Evolutionary conservation across 2,888 invertebrate genomes (phyloP).

Genomic region (Frankliniella intonsa): DNA sequence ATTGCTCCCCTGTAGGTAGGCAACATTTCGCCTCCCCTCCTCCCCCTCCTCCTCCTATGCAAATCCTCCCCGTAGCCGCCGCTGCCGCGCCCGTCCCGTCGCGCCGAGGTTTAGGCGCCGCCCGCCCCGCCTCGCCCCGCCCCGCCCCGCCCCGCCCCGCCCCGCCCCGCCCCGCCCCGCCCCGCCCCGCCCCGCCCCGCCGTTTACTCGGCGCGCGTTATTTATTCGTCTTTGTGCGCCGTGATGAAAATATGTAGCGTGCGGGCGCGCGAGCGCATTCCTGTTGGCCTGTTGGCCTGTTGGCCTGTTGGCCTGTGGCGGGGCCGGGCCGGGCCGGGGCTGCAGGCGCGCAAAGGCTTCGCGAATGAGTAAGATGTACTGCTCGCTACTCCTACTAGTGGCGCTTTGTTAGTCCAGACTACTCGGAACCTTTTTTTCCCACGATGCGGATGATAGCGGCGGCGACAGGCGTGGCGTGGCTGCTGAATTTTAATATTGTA

Average conservation of each 20-base stretch:
- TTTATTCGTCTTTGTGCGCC: slow-evolving; percentile 22
- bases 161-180: too few species aligned
- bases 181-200: neutral
- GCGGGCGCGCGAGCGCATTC: neutral
- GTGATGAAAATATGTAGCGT: slow-evolving; percentile 21
- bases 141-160: neutral
- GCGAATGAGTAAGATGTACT: neutral
- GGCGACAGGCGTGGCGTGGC: too few species aligned
- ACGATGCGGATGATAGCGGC: too few species aligned
- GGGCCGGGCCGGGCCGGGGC: neutral
- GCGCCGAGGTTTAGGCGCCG: neutral
- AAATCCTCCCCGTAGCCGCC: too few species aligned
- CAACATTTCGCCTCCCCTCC: too few species aligned
- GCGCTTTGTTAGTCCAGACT: too few species aligned
- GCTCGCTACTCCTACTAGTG: too few species aligned
- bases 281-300: neutral
- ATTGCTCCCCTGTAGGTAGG: neutral
- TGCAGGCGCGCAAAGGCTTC: neutral
- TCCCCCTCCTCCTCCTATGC: too few species aligned
- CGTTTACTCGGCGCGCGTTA: neutral
- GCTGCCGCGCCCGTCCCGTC: too few species aligned
- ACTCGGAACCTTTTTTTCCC: too few species aligned
- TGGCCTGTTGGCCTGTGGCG: neutral
- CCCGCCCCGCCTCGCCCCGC: too few species aligned
- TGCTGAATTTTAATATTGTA: too few species aligned